Base-by-base conservation (phyloP, 2,113 vertebrate genomes). In the Passer domesticus region DNA sequence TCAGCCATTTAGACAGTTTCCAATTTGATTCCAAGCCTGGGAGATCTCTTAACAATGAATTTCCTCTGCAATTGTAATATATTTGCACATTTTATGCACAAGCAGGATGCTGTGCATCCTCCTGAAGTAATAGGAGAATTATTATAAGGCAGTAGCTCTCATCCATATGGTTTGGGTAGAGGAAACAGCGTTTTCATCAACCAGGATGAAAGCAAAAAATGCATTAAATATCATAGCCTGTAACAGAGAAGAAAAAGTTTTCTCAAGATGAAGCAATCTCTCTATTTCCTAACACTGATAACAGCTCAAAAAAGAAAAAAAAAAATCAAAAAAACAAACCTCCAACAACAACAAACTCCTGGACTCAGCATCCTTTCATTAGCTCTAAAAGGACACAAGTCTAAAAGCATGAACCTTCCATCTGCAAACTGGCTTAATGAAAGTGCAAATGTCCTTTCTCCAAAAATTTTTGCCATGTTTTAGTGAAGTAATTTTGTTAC, bases 1-100 rank as follows among this genome's bases (percentile, higher is more conserved):
- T 95, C 95, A 95, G 91, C 77, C 93, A 83, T 76, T 95, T 95
- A 96, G 92, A 96, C 83, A 95, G 81, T 83, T 97, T 95, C 78
- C 89, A 97, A 73, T 92, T 95, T 83, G 94, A 92, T 92, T 97
- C 92, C 81, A 91, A 92, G 87, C 73, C 87, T 43, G 70, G 94
- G 56, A 94, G 62, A 91, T 91, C 67, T 94, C 87, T 90, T 85
- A 87, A 91, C 91, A 95, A 91, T 76, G 18, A 83, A 94, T 95
- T 96, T 95, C 94, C 84, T 94, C 78, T 70, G 87, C 75, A 91
- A 66, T 85, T 91, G 78, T 92, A 90, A 94, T 79, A 43, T 43
- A 95, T 92, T 87, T 92, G 81, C 89, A 94, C 89, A 84, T 91
- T 82, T 92, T 89, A 89, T 62, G 74, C 74, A 62, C 89, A 87